Evolutionary conservation across 2,113 vertebrate species (phyloP).

Genomic region (Thymallus thymallus): DNA sequence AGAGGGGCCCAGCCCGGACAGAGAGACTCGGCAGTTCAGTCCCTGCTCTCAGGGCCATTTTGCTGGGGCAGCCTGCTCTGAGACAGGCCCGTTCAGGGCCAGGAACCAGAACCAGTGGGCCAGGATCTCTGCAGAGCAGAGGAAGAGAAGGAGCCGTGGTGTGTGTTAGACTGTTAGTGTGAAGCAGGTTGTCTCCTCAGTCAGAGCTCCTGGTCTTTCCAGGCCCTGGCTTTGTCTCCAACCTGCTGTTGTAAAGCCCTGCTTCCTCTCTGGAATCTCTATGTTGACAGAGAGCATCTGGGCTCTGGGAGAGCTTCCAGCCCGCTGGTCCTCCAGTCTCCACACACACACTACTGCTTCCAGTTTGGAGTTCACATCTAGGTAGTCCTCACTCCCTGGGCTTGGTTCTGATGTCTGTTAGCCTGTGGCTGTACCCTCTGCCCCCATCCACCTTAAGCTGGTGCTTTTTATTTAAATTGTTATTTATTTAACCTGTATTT

Average conservation of each 20-base stretch:
- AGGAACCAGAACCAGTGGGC: constrained; percentile 60
- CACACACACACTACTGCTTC: constrained; percentile 41
- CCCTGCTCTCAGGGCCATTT: constrained; percentile 31
- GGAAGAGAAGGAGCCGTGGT: constrained; percentile 49
- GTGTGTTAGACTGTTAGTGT: constrained; percentile 56
- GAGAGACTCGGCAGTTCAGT: constrained; percentile 47
- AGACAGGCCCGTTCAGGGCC: constrained; percentile 48
- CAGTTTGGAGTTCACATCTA: neutral
- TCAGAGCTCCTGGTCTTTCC: constrained; percentile 69
- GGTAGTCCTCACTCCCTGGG: neutral
- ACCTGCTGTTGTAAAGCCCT: constrained; percentile 71
- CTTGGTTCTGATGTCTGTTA: constrained; percentile 12
- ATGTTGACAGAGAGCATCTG: constrained; percentile 80
- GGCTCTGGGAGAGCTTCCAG: constrained; percentile 74
- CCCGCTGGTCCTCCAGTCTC: constrained; percentile 54
- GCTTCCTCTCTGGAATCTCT: constrained; percentile 74
- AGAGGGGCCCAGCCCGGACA: constrained; percentile 54
- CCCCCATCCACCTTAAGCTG: constrained; percentile 30
- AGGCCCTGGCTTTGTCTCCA: constrained; percentile 24
- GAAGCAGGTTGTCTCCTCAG: constrained; percentile 62
- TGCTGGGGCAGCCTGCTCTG: constrained; percentile 26
- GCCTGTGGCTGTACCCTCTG: constrained; percentile 10
- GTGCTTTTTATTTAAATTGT: no score
- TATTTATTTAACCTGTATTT: no score
- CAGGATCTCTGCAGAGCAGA: constrained; percentile 35